These are phyloP conservation scores for Cotesia chilonis DNA, from an alignment of 1,140 invertebrate genomes.

Conservation along the genomic window DNA sequence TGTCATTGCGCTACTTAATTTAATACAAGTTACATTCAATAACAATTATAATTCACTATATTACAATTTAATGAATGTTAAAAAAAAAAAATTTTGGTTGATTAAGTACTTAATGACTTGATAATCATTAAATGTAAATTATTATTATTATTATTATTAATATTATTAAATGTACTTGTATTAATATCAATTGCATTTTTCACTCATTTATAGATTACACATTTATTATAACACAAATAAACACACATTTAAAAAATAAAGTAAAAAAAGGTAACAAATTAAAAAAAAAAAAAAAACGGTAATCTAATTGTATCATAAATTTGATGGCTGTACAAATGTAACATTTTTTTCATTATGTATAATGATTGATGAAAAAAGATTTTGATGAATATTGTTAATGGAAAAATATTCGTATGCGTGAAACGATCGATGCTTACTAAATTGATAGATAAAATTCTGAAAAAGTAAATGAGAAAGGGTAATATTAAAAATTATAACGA, in stretches of 20 bases:
- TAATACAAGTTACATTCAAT: constrained; percentile 34
- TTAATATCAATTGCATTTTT: constrained; percentile 47
- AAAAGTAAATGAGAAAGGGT: neutral
- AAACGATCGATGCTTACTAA: constrained; percentile 45
- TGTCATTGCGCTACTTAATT: constrained; percentile 39
- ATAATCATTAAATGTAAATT: constrained; percentile 37
- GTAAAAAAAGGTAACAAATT: constrained; percentile 56
- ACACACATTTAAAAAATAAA: constrained; percentile 47
- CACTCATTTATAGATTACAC: constrained; percentile 52
- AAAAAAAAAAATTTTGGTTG: neutral
- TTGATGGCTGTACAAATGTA: constrained; percentile 66
- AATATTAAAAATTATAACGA: constrained; percentile 35
- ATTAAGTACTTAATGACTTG: constrained; percentile 10
- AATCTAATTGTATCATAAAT: constrained; percentile 65
- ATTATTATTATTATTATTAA: constrained; percentile 32
- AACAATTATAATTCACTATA: constrained; percentile 9
- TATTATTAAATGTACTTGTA: constrained; percentile 43
- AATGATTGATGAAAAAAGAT: constrained; percentile 52
- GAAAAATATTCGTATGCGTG: constrained; percentile 46
- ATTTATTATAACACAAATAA: constrained; percentile 36
- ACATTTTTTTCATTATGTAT: constrained; percentile 66
- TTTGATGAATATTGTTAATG: constrained; percentile 45
- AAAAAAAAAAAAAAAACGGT: constrained; percentile 60
- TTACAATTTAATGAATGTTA: neutral
- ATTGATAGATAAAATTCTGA: neutral